phyloP scores from a whole-genome alignment of 2,888 invertebrate species.

The Catocala nupta region DNA sequence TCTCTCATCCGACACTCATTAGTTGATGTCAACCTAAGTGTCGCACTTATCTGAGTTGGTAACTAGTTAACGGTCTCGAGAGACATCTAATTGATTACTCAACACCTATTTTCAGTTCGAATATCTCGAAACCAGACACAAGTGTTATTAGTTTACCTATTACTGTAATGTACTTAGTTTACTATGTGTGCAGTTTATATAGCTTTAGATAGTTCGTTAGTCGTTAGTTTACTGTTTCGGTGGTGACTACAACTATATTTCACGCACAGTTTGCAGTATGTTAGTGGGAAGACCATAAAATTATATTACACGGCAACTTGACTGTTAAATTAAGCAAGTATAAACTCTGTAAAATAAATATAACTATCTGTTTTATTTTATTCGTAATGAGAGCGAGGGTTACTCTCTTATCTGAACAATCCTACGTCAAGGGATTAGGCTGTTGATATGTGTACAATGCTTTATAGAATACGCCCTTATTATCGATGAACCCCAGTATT shows the following conservation, averaged over 20 bases:
- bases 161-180: slow-evolving; percentile 4
- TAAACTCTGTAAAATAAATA: slow-evolving; percentile 19
- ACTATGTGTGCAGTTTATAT: no score
- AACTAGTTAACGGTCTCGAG: slow-evolving; percentile 30
- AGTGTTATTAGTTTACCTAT: slow-evolving; percentile 8
- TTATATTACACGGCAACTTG: background rate
- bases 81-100: slow-evolving; percentile 32
- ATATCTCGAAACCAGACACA: slow-evolving; percentile 18
- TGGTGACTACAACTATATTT: no score
- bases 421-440: background rate
- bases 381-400: background rate
- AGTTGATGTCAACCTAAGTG: slow-evolving; percentile 24
- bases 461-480: background rate
- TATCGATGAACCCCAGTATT: background rate
- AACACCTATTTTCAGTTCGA: slow-evolving; percentile 25
- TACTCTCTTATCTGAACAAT: slow-evolving; percentile 7
- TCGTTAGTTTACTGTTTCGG: no score
- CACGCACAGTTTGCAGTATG: no score
- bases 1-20: slow-evolving; percentile 26
- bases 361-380: slow-evolving; percentile 3
- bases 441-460: background rate
- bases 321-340: slow-evolving; percentile 13
- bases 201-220: no score
- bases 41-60: slow-evolving; percentile 19
- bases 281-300: background rate